Evolutionary conservation across 1,140 invertebrate genomes (phyloP), one percentile per base, ranked within the genome.

Genomic region (Tetramorium parvispinum): DNA sequence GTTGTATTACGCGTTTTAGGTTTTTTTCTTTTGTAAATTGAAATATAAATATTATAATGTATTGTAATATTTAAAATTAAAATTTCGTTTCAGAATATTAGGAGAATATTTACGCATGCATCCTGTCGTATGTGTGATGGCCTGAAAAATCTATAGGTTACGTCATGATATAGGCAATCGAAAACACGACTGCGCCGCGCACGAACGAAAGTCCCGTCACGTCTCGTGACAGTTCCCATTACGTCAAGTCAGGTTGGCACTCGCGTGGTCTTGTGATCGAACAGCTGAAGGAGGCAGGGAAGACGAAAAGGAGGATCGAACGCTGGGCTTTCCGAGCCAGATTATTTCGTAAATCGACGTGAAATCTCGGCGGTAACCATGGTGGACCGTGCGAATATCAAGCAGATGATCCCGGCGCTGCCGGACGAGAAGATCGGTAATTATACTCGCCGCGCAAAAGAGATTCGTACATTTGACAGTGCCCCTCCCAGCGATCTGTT

Each of bases 381-480:
- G 93, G 94, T 95, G 21, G 95, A 96, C 76, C 95, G 93, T 32
- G 82, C 95, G 90, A 96, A 96, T 94, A 96, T 97, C 87, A 97
- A 97, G 90, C 97, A 97, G 92, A 96, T 98, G 59, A 97, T 97
- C 86, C 96, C 97, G 24, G 96, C 96, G 81, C 93, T 98, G 89
- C 97, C 97, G 79, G 97, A 98, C 91, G 97, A 98, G 90, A 98
- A 98, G 96, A 97, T 97, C 91, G 97, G 97, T 98, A 96, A 96
- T 85, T 92, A 70, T 89, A 76, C 86, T 66, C 18, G 32, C 1
- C 21, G 43, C 6, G 85, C 55, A 68, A 85, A n/a, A 87, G 59
- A 32, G 57, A 71, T 53, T 76, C 77, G 18, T 86, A 40, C 70
- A 77, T 89, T 81, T 89, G 71, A 91, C 83, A 89, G 57, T 89